These are phyloP conservation scores for Calephelis nemesis DNA, from an alignment of 1,140 invertebrate species.

Conservation along the genomic window DNA sequence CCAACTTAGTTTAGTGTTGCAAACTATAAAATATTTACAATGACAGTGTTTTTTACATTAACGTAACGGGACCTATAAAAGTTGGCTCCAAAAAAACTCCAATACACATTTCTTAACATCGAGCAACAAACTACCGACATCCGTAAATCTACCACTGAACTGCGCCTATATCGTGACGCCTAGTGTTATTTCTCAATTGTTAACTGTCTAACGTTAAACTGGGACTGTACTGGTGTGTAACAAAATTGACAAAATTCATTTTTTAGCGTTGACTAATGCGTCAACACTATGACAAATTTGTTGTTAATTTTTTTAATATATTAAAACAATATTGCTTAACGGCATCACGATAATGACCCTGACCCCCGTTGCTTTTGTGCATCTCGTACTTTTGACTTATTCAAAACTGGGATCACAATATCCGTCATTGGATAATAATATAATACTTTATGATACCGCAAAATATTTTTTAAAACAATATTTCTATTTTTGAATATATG, in stretches of 20 bases:
- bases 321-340: too few species aligned
- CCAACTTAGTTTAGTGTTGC: background rate
- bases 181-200: too few species aligned
- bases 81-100: background rate
- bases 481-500: background rate
- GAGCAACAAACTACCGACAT: background rate
- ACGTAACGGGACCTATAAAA: background rate
- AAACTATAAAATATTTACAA: too few species aligned
- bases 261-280: too few species aligned
- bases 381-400: constrained; percentile 36
- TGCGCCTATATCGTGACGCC: background rate
- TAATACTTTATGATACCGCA: background rate
- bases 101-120: background rate
- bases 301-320: too few species aligned
- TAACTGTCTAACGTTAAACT: too few species aligned
- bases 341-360: too few species aligned
- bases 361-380: background rate
- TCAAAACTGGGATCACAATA: constrained; percentile 33
- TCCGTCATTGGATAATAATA: background rate
- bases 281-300: too few species aligned
- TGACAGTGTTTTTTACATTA: too few species aligned
- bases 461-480: background rate
- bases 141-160: constrained; percentile 1
- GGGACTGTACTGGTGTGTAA: too few species aligned
- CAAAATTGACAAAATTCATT: too few species aligned